Percentiles rank a stretch among this genome's conserved stretches.
phyloP scores from a whole-genome alignment of 2,888 invertebrate genomes.

The Tiliacea citrago region DNA sequence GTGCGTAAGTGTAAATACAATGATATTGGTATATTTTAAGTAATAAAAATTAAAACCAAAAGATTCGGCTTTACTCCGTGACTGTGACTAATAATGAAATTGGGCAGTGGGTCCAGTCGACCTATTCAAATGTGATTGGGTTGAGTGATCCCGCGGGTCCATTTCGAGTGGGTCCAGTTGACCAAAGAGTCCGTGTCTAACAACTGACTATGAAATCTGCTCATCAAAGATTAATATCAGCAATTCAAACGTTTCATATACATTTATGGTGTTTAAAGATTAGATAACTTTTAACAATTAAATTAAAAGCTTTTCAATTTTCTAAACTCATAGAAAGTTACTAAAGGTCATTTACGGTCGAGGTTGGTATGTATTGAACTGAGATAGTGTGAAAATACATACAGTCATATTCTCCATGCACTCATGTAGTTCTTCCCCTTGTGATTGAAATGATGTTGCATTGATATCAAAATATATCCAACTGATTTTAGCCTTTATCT shows the following conservation, averaged over 20 bases:
- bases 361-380: neutral
- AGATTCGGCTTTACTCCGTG: no score
- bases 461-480: neutral
- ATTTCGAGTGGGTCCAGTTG: no score
- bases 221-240: conserved; percentile 13
- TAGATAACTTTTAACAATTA: conserved; percentile 31
- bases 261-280: conserved; percentile 1
- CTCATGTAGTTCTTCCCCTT: neutral
- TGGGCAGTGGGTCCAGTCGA: no score
- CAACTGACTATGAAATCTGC: neutral
- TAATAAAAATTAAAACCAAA: no score
- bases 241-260: neutral
- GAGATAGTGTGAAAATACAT: neutral
- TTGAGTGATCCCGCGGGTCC: no score
- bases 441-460: neutral
- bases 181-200: no score
- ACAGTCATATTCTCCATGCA: neutral
- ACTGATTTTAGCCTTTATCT: neutral
- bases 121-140: no score
- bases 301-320: conserved; percentile 29
- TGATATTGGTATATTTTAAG: no score
- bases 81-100: no score
- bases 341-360: neutral
- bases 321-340: conserved; percentile 40
- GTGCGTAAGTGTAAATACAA: no score